phyloP scores from a whole-genome alignment of 2,888 invertebrate species.

The Trissoscelio sp. region DNA sequence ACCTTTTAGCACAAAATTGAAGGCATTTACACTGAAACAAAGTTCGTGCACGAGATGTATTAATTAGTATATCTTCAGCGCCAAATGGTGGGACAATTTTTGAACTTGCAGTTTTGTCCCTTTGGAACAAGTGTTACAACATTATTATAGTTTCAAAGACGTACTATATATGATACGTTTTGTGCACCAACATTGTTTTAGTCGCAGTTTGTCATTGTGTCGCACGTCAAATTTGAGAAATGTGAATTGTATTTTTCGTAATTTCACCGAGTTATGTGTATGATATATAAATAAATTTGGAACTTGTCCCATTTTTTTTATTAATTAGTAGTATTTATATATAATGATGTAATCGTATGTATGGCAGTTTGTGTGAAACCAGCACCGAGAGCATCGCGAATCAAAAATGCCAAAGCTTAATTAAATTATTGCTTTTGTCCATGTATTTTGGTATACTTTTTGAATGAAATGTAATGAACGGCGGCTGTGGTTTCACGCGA shows the following conservation, averaged over 20 bases:
- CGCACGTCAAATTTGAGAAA: neutral
- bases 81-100: too few species aligned
- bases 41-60: too few species aligned
- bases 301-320: neutral
- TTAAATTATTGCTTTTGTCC: slow-evolving; percentile 20
- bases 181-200: too few species aligned
- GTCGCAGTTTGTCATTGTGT: neutral
- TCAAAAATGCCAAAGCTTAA: slow-evolving; percentile 48
- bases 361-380: slow-evolving; percentile 11
- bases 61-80: too few species aligned
- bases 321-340: slow-evolving; percentile 35
- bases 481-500: slow-evolving; percentile 2
- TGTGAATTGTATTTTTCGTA: slow-evolving; percentile 3
- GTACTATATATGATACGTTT: too few species aligned
- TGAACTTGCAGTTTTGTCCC: too few species aligned
- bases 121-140: too few species aligned
- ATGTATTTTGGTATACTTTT: slow-evolving; percentile 38
- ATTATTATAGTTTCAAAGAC: too few species aligned
- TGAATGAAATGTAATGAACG: neutral
- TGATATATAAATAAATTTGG: slow-evolving; percentile 16
- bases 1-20: slow-evolving; percentile 2
- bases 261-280: slow-evolving; percentile 9
- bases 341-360: slow-evolving; percentile 21
- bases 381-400: slow-evolving; percentile 15
- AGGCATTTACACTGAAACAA: too few species aligned